Evolutionary conservation across 2,113 vertebrate genomes (phyloP).

Genomic region (Ancistrus triradiatus): DNA sequence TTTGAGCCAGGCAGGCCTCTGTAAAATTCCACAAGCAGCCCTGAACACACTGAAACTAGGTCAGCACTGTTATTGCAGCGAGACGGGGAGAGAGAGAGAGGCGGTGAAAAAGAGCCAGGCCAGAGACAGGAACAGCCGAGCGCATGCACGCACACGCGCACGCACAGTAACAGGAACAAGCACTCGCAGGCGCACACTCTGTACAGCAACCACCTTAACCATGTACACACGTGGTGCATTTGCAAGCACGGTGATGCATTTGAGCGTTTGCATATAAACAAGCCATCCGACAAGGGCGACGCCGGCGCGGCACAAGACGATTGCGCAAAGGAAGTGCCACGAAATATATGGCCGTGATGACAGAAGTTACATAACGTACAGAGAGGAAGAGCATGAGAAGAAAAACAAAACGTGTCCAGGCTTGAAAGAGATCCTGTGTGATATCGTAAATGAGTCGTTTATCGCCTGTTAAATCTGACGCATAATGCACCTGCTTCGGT

Average conservation of each 20-base stretch:
- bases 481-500: slow-evolving; percentile 23
- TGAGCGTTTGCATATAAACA: slow-evolving; percentile 40
- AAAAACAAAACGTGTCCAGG: background rate
- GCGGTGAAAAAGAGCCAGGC: slow-evolving; percentile 29
- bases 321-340: slow-evolving; percentile 24
- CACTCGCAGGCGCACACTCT: slow-evolving; percentile 35
- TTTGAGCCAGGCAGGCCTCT: slow-evolving; percentile 75
- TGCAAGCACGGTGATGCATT: slow-evolving; percentile 22
- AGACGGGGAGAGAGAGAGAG: slow-evolving; percentile 60
- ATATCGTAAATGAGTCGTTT: background rate
- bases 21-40: slow-evolving; percentile 84
- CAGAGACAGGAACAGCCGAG: slow-evolving; percentile 42
- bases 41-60: slow-evolving; percentile 81
- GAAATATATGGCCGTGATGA: slow-evolving; percentile 29
- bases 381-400: slow-evolving; percentile 18
- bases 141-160: slow-evolving; percentile 13
- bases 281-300: slow-evolving; percentile 28
- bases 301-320: slow-evolving; percentile 7
- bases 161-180: slow-evolving; percentile 38
- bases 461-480: background rate
- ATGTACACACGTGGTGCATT: slow-evolving; percentile 36
- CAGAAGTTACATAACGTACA: slow-evolving; percentile 34
- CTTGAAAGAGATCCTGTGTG: background rate
- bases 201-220: slow-evolving; percentile 31
- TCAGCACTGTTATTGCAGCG: slow-evolving; percentile 83